Percentiles rank a stretch among this genome's conserved stretches.
phyloP scores from a whole-genome alignment of 2,888 invertebrate genomes.

The Steinernema scapterisci region DNA sequence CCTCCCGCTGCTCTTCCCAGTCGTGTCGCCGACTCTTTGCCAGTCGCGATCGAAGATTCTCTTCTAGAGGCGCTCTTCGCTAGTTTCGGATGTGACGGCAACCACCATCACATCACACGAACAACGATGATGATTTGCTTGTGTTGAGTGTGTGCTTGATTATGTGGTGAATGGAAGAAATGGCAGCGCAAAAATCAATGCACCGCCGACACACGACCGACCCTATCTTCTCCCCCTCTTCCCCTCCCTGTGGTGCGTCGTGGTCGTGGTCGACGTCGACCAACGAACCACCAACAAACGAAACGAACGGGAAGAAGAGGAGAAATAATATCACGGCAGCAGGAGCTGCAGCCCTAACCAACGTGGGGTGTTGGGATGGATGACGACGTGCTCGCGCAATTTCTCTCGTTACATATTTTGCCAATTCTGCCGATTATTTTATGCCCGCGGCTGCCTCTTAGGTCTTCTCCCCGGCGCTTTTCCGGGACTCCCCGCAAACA shows the following conservation, averaged over 20 bases:
- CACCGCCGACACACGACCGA: slow-evolving; percentile 27
- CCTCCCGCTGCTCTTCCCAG: no score
- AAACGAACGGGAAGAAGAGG: slow-evolving; percentile 26
- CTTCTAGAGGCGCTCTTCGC: no score
- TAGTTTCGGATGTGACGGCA: background rate
- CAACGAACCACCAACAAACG: no score
- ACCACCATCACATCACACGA: slow-evolving; percentile 1
- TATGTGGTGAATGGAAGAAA: slow-evolving; percentile 17
- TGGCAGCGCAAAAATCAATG: slow-evolving; percentile 32
- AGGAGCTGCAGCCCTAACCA: background rate
- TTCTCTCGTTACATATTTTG: background rate
- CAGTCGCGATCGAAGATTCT: no score
- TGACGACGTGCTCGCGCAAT: slow-evolving; percentile 21
- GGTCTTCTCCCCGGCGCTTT: background rate
- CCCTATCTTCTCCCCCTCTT: background rate
- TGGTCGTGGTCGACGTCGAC: no score
- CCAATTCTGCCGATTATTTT: background rate
- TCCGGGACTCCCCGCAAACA: background rate
- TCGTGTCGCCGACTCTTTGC: no score
- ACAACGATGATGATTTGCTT: slow-evolving; percentile 3
- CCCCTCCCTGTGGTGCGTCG: no score
- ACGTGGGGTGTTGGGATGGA: background rate
- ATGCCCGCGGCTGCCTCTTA: background rate
- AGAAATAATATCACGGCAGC: slow-evolving; percentile 29
- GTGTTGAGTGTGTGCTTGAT: slow-evolving; percentile 30